Percentiles rank a stretch among this genome's conserved stretches.
phyloP scores from a whole-genome alignment of 2,888 invertebrate species.

The Cerceris rybyensis region DNA sequence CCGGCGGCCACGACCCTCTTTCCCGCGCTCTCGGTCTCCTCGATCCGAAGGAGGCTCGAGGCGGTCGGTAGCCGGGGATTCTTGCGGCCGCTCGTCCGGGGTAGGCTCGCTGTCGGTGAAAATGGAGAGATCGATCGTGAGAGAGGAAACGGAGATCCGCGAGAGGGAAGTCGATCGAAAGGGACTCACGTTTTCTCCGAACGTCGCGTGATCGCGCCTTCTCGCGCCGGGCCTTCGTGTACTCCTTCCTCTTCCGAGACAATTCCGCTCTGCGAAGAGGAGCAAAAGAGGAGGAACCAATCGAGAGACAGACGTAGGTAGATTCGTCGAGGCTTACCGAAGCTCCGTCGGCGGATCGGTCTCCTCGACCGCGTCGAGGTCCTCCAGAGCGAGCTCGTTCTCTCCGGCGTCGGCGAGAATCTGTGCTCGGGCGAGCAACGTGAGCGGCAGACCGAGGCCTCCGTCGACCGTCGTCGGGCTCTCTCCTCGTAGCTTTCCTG shows the following conservation, averaged over 20 bases:
- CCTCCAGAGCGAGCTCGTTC: slow-evolving; percentile 85
- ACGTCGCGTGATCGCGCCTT: too few species aligned
- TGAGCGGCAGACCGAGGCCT: slow-evolving; percentile 86
- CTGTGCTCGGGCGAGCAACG: slow-evolving; percentile 87
- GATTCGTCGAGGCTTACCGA: too few species aligned
- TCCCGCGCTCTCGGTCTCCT: slow-evolving; percentile 86
- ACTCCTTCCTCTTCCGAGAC: too few species aligned
- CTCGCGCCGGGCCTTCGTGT: too few species aligned
- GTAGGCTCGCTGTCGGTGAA: slow-evolving; percentile 46
- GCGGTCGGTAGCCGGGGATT: slow-evolving; percentile 84
- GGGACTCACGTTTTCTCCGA: too few species aligned
- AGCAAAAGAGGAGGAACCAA: too few species aligned
- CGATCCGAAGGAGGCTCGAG: slow-evolving; percentile 85
- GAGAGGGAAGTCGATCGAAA: too few species aligned
- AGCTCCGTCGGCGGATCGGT: not conserved
- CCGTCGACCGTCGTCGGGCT: slow-evolving; percentile 82
- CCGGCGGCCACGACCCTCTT: slow-evolving; percentile 87
- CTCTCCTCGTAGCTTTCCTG: slow-evolving; percentile 60
- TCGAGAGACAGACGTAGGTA: too few species aligned
- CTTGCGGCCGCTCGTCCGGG: slow-evolving; percentile 83
- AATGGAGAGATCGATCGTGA: not conserved
- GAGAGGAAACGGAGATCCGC: too few species aligned
- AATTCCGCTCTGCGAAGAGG: too few species aligned
- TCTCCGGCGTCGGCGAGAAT: slow-evolving; percentile 85
- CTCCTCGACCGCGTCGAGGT: slow-evolving; percentile 83